Evolutionary conservation across 2,888 invertebrate species (phyloP), one percentile per base, ranked within the genome.

Genomic region (Ctena decussata): DNA sequence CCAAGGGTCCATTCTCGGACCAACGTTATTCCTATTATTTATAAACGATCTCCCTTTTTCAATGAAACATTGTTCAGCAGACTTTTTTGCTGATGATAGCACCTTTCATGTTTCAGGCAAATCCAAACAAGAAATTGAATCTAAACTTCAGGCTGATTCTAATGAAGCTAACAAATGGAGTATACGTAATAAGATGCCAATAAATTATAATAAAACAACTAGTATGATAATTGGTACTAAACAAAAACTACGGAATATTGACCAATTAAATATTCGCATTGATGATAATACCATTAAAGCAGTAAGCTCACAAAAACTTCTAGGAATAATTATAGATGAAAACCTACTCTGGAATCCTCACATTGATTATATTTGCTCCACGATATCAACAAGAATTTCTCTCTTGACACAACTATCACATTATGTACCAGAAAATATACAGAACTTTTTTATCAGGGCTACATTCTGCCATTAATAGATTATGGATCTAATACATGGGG

Each of bases 401-500:
- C 60, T 60, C 21, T 8, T 60, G 30, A 60, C 18, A 60, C 24
- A 60, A 12, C 8, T 71, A 71, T 71, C 71, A 71, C 11, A 1
- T 1, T 71, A 71, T 71, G 71, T 71, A 5, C 71, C 71, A 6
- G 44, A n/a, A 41, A 41, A 71, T n/a, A 30, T 71, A 24, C 71
- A 37, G 24, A 71, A 71, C 11, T 41, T 11, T 71, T 37, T 37
- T 71, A 71, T 41, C 18, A 37, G 71, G n/a, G 71, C 5, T 71
- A 71, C 71, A 37, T 71, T 8, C 21, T 71, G 11, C 71, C 39
- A 39, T n/a, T 71, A 3, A 37, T 71, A n/a, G 71, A 71, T 27
- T 71, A 71, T 71, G 71, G 71, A 5, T 71, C 71, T 8, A 71
- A 12, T 27, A 37, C 71, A 15, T 71, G 39, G 71, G 71, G 71